Evolutionary conservation across 2,888 invertebrate genomes (phyloP), one percentile per base, ranked within the genome.

Genomic region (Taphrorychus bicolor): DNA sequence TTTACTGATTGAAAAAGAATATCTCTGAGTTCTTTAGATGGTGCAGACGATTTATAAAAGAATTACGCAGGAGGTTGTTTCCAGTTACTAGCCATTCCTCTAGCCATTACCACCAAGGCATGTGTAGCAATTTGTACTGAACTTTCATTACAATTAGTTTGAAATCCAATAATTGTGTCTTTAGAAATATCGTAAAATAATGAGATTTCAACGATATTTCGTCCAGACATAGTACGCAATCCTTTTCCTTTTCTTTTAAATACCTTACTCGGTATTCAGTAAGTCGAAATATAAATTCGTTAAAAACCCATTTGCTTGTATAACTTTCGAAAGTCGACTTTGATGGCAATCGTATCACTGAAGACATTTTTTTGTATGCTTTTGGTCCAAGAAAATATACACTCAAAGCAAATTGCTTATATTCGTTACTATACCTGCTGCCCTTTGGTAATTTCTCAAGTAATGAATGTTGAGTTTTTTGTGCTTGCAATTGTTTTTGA

Each of bases 161-260:
- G n/a, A 21, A 60, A 60, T 17, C 59, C 59, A 23, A 49, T 17
- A 11, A 59, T 51, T 24, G 16, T 41, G 41, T 57, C 57, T 17
- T 16, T 57, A 9, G 62, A 66, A 2, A 66, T 68, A 59, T 71
- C 41, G 24, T 71, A 71, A 59, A 59, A 72, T 9, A 73, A 66
- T 71, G 21, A 3, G 72, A 65, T 66, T 73, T 72, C 40, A 72
- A 49, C 2, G 66, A 56, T 53, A 72, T 70, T 66, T 70, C 72
- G 24, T 73, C 73, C 2, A 71, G 42, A 64, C 68, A 69, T 40
- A 73, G 21, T n/a, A 65, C 32, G 42, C 70, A 71, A 17, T 70
- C 56, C 65, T 66, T 71, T 16, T 54, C 65, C 60, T 59, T 57
- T 11, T 70, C 64, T 52, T 45, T n/a, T 16, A 72, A 52, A 1